Conservation (phyloP, 2,888 invertebrate species). For the Temnothorax unifasciatus region DNA sequence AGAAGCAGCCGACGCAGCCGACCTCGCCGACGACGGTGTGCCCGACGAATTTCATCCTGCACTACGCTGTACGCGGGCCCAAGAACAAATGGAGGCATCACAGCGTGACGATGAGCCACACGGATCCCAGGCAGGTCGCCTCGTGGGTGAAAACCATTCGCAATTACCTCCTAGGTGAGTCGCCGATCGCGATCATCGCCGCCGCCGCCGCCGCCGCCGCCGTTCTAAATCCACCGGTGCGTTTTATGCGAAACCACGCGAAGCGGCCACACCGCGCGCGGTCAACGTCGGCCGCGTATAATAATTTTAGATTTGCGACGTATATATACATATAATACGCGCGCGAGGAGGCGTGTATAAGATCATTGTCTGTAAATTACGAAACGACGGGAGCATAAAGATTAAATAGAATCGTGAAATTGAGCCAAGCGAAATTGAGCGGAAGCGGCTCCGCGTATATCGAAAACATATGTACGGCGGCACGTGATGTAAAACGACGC, state of each 20-base stretch:
- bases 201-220: no score
- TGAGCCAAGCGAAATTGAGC: no score
- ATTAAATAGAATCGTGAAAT: neutral
- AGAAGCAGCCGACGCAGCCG: constrained; percentile 76
- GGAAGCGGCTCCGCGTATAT: neutral
- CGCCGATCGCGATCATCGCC: neutral
- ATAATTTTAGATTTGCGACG: constrained; percentile 19
- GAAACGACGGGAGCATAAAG: neutral
- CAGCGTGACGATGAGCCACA: constrained; percentile 88
- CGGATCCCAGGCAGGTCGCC: constrained; percentile 88
- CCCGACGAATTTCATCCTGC: constrained; percentile 88
- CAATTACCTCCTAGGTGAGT: constrained; percentile 87
- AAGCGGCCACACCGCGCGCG: neutral
- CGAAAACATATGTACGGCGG: neutral
- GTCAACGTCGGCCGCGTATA: neutral
- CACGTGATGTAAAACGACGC: neutral
- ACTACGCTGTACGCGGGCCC: constrained; percentile 88
- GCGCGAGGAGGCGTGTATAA: neutral
- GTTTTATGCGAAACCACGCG: neutral
- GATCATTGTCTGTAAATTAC: constrained; percentile 6
- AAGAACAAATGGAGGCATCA: constrained; percentile 89
- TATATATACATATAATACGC: neutral
- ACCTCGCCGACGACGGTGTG: constrained; percentile 73
- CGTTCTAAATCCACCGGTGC: neutral
- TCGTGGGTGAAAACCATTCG: constrained; percentile 89